Base-by-base conservation (phyloP, 2,888 invertebrate species). In the Watsonalla cultraria region DNA sequence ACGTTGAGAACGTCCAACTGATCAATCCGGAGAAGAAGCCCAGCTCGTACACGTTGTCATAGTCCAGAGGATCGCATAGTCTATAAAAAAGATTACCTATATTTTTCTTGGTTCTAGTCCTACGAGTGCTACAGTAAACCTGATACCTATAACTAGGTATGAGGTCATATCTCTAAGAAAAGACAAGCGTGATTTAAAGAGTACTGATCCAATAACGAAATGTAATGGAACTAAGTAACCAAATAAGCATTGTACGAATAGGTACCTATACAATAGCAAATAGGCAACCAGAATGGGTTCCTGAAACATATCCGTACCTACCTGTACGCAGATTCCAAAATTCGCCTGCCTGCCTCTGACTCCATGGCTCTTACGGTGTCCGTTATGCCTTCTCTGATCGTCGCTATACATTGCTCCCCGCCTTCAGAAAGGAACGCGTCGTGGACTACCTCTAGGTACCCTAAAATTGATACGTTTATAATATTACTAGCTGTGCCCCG, bases 381-480 rank as follows among this genome's bases (percentile, higher is more conserved):
- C 0, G 57, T 57, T 48, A 90, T 77, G 2, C 90, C 90, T 59
- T 82, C 77, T 50, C 78, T 68, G 51, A 90, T 84, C 0, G 64
- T 72, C 0, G 69, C 62, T 42, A 86, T 78, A 59, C 90, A 89
- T 57, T 80, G 70, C 34, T 82, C 78, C 6, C 87, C 88, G 2
- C 90, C 90, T 62, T 90, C 90, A 5, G 82, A 70, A 0, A 65
- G 56, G 52, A 92, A 85, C 0, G 92, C 89, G 45, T 83, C 76
- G 53, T 91, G 80, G 0, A 92, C 92, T 0, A 91, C 86, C 57
- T 92, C 91, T 61, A 92, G 80, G 59, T 92, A 92, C 45, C 87
- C 92, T 92, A 68, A 2, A 70, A 73, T 45, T 11, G 34, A 39
- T 13, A 35, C 5, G 7, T 7, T 14, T 13, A 8, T 15, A 7